Percentiles rank a stretch among this genome's conserved stretches.
Evolutionary conservation across 2,113 vertebrate genomes (phyloP).

Genomic region (Tylochromis polylepis): DNA sequence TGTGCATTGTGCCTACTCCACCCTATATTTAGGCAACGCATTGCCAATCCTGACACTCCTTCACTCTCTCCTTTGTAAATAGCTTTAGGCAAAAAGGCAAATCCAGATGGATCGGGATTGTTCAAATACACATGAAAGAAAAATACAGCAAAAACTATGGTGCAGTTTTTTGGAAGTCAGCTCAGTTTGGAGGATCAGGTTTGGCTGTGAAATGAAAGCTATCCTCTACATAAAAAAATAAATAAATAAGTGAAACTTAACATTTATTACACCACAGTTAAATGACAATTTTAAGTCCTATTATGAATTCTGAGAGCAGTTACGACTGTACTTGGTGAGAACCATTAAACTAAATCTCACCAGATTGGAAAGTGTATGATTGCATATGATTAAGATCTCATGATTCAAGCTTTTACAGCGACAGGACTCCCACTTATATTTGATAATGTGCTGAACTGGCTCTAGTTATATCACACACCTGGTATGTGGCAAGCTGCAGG

Average conservation of each 20-base stretch:
- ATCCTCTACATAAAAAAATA: neutral
- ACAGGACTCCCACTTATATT: conserved; percentile 37
- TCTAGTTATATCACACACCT: conserved; percentile 65
- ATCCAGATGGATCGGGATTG: conserved; percentile 42
- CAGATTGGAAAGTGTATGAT: conserved; percentile 2
- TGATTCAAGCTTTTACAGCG: conserved; percentile 30
- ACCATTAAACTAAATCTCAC: neutral
- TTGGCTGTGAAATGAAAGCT: neutral
- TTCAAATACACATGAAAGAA: conserved; percentile 38
- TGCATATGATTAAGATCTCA: conserved; percentile 15
- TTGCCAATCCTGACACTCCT: conserved; percentile 59
- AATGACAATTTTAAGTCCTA: neutral
- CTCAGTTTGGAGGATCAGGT: neutral
- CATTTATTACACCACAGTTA: neutral
- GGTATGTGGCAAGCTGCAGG: conserved; percentile 57
- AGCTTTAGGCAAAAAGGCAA: conserved; percentile 33
- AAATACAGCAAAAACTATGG: neutral
- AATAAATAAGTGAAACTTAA: neutral
- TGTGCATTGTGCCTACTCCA: conserved; percentile 70
- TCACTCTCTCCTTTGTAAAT: conserved; percentile 64
- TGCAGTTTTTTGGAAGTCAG: neutral
- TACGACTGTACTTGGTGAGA: neutral
- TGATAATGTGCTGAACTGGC: conserved; percentile 53
- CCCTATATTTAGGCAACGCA: conserved; percentile 69
- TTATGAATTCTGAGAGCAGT: neutral